Conservation (phyloP, 1,140 invertebrate species). For the Hyles vespertilio region DNA sequence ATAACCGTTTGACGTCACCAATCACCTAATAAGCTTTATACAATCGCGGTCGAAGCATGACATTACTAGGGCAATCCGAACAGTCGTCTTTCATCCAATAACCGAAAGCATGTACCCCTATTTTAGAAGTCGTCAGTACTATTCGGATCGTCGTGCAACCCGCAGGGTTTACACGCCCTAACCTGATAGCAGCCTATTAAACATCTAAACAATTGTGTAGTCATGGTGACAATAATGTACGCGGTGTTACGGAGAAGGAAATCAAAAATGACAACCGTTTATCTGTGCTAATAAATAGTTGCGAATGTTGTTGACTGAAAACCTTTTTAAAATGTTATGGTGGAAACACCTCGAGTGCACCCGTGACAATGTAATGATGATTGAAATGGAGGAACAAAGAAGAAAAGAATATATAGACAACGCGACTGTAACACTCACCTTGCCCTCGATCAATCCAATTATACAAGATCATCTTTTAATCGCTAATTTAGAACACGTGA, state of each 20-base stretch:
- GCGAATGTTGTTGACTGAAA: conserved; percentile 16
- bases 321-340: conserved; percentile 61
- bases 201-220: conserved; percentile 40
- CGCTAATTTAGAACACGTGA: conserved; percentile 73
- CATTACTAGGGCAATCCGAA: conserved; percentile 43
- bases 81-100: conserved; percentile 47
- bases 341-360: conserved; percentile 63
- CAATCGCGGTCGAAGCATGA: conserved; percentile 36
- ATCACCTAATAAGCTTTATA: conserved; percentile 50
- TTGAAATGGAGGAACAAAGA: conserved; percentile 58
- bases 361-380: conserved; percentile 54
- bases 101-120: conserved; percentile 40
- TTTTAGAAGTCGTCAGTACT: conserved; percentile 53
- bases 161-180: conserved; percentile 35
- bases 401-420: conserved; percentile 43
- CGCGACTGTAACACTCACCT: conserved; percentile 48
- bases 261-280: conserved; percentile 24
- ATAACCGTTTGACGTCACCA: conserved; percentile 47
- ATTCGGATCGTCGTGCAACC: conserved; percentile 46
- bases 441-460: conserved; percentile 53
- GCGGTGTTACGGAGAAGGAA: conserved; percentile 16
- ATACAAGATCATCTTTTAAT: conserved; percentile 58
- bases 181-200: conserved; percentile 24
- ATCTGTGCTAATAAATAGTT: conserved; percentile 16
- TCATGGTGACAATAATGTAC: conserved; percentile 48